Evolutionary conservation across 30 jellyfish, hydroid and myxozoan genomes (phyloP).

Genomic region (Mastigias papua): DNA sequence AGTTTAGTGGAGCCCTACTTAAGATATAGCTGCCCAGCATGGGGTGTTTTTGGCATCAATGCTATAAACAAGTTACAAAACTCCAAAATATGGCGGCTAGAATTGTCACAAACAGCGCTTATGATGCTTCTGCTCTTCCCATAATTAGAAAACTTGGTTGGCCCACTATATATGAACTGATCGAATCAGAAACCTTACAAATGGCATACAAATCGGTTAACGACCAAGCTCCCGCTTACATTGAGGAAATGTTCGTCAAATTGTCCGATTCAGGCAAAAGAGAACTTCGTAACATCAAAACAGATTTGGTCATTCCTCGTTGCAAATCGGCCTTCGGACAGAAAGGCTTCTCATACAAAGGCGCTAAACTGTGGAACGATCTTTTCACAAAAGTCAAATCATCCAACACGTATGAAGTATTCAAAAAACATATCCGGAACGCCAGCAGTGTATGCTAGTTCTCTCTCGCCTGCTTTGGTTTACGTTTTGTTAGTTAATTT

Average conservation of each 20-base stretch:
- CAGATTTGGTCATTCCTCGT: constrained; percentile 18
- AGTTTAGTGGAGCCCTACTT: constrained; percentile 14
- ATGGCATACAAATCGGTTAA: not conserved
- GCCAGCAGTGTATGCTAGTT: too few relatives aligned
- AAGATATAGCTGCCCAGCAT: not conserved
- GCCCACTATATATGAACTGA: constrained; percentile 6
- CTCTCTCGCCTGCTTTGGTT: too few relatives aligned
- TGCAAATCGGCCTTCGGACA: too few relatives aligned
- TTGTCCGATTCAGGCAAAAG: not conserved
- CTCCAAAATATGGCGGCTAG: constrained; percentile 20
- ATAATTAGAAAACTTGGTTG: constrained; percentile 8
- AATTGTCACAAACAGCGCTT: constrained; percentile 25
- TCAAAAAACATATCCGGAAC: too few relatives aligned
- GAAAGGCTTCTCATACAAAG: too few relatives aligned
- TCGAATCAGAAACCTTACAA: not conserved
- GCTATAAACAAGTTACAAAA: not conserved
- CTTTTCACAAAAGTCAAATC: too few relatives aligned
- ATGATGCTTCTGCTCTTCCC: not conserved
- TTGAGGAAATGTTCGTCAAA: not conserved
- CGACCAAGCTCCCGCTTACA: constrained; percentile 15
- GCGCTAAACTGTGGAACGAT: too few relatives aligned
- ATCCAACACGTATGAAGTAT: too few relatives aligned
- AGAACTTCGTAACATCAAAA: not conserved
- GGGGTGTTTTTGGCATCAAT: not conserved
- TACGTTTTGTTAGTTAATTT: too few relatives aligned